phyloP scores from a whole-genome alignment of 2,113 vertebrate species.

The Puntigrus tetrazona region DNA sequence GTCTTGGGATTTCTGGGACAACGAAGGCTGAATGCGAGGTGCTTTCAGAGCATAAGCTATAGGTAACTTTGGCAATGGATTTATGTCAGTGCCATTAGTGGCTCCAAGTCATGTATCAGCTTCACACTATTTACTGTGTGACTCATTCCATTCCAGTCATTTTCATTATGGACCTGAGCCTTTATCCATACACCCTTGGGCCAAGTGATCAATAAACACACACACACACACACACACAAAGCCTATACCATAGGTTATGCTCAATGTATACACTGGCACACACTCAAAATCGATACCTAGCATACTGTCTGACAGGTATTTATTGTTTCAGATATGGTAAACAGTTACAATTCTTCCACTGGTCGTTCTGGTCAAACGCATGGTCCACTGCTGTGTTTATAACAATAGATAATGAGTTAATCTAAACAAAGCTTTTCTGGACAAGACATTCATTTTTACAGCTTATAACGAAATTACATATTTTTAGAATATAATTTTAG shows the following conservation, averaged over 20 bases:
- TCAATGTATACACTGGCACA: conserved; percentile 25
- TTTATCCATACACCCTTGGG: conserved; percentile 46
- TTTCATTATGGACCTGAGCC: conserved; percentile 50
- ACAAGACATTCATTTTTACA: neutral
- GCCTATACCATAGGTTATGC: conserved; percentile 3
- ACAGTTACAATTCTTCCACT: conserved; percentile 48
- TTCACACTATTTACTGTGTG: conserved; percentile 32
- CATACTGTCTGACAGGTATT: conserved; percentile 53
- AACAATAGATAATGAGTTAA: neutral
- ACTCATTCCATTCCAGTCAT: conserved; percentile 43
- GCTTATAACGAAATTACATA: neutral
- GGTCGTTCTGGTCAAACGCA: neutral
- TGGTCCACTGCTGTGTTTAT: neutral
- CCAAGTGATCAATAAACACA: conserved; percentile 51
- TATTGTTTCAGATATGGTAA: conserved; percentile 58
- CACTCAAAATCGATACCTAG: conserved; percentile 53
- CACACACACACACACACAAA: neutral
- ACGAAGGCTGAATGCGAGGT: neutral
- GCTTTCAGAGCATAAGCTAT: conserved; percentile 17
- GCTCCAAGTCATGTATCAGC: conserved; percentile 20
- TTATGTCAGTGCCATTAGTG: conserved; percentile 26
- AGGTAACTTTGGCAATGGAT: conserved; percentile 33
- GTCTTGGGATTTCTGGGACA: conserved; percentile 16
- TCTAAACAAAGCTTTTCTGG: neutral
- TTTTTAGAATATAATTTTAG: no score